phyloP scores from a whole-genome alignment of 2,113 vertebrate genomes.

The Ondatra zibethicus region DNA sequence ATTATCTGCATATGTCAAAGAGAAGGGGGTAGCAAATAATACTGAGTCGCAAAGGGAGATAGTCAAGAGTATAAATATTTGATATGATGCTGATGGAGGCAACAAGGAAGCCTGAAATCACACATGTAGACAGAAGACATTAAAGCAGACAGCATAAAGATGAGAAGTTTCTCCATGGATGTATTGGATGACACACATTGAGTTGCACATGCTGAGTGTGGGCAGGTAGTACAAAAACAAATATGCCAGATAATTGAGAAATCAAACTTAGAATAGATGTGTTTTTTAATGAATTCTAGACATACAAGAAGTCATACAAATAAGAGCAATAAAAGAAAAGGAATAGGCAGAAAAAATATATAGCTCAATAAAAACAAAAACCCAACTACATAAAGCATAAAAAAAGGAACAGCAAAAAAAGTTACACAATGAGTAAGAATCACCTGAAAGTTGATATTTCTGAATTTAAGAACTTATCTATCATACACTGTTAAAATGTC shows the following conservation, averaged over 20 bases:
- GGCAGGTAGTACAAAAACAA: neutral
- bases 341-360: no score
- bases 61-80: neutral
- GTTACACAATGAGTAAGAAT: neutral
- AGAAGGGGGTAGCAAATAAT: neutral
- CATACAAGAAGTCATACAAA: neutral
- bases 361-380: no score
- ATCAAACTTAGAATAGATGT: neutral
- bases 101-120: neutral
- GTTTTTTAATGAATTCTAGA: neutral
- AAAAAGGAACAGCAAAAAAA: neutral
- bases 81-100: neutral
- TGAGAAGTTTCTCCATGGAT: neutral
- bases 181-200: neutral
- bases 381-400: no score
- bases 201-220: neutral
- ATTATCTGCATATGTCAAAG: neutral
- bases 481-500: neutral
- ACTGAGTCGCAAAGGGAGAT: neutral
- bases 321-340: neutral
- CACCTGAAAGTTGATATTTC: neutral
- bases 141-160: neutral
- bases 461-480: neutral
- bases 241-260: neutral
- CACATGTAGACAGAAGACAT: neutral